Evolutionary conservation across 2,797 vertebrate species (phyloP).

Genomic region (Phataginus tricuspis): DNA sequence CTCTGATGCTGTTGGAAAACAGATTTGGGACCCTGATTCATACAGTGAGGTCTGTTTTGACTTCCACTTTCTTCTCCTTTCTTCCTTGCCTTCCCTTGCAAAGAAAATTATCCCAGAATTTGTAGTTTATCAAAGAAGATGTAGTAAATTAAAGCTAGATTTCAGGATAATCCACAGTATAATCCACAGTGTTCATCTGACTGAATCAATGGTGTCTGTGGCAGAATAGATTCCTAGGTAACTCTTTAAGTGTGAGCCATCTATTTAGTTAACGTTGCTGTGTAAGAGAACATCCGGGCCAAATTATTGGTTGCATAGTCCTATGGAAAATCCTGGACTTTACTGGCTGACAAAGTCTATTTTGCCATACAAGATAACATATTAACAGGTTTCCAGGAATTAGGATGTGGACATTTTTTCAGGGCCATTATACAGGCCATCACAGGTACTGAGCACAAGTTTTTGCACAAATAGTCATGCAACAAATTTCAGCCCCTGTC

Average conservation of each 20-base stretch:
- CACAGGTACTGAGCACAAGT: not conserved
- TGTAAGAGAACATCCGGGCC: not conserved
- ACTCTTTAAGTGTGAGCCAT: not conserved
- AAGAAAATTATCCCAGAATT: not conserved
- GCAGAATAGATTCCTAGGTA: not conserved
- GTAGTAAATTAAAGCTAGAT: not conserved
- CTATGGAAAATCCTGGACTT: not conserved
- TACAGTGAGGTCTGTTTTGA: not conserved
- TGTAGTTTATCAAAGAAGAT: not conserved
- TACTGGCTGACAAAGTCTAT: not conserved
- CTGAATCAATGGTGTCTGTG: not conserved
- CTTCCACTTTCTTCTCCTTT: constrained; percentile 30
- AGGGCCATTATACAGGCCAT: not conserved
- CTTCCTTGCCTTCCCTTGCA: not conserved
- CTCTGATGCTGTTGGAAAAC: constrained; percentile 51
- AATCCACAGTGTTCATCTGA: not conserved
- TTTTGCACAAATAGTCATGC: not conserved
- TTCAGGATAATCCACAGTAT: not conserved
- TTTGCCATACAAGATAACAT: not conserved
- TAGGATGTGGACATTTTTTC: not conserved
- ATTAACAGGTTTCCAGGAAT: not conserved
- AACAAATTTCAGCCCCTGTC: not conserved
- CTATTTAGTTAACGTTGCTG: not conserved
- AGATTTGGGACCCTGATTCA: not conserved
- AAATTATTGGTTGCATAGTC: not conserved